These are phyloP conservation scores for Cetoscarus ocellatus DNA, from an alignment of 2,797 vertebrate genomes.

Conservation along the genomic window DNA sequence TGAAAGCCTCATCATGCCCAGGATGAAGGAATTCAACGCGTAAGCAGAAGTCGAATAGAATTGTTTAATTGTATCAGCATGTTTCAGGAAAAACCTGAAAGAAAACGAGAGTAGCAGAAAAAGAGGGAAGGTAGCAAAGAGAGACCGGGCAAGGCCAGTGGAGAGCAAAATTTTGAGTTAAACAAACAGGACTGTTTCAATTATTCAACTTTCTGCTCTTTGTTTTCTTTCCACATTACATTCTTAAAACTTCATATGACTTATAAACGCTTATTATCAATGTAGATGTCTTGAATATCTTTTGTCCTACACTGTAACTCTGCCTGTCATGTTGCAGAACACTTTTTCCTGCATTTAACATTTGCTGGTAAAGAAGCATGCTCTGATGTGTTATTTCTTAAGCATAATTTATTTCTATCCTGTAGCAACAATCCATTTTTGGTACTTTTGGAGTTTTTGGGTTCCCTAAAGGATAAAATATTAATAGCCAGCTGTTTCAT, in stretches of 20 bases:
- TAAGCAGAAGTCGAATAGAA: conserved; percentile 81
- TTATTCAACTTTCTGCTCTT: background rate
- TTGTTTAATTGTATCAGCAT: conserved; percentile 85
- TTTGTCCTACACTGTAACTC: background rate
- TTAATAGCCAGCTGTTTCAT: background rate
- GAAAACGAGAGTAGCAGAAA: background rate
- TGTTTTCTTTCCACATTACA: conserved; percentile 1
- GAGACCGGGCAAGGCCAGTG: conserved; percentile 8
- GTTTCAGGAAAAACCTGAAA: conserved; percentile 56
- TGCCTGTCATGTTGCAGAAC: background rate
- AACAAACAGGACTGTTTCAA: conserved; percentile 10
- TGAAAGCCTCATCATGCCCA: conserved; percentile 80
- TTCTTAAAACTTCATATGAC: background rate
- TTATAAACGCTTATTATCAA: background rate
- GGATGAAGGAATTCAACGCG: conserved; percentile 80
- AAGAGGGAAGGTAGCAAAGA: conserved; percentile 10
- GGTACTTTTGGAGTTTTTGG: background rate
- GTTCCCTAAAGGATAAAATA: no score
- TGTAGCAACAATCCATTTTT: background rate
- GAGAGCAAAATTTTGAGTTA: conserved; percentile 13
- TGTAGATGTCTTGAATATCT: background rate
- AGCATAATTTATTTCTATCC: background rate
- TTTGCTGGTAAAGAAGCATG: background rate
- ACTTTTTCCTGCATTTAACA: background rate
- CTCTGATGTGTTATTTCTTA: background rate